These are phyloP conservation scores for Sylvilagus bachmani DNA, from an alignment of 2,113 vertebrate species.

Conservation along the genomic window DNA sequence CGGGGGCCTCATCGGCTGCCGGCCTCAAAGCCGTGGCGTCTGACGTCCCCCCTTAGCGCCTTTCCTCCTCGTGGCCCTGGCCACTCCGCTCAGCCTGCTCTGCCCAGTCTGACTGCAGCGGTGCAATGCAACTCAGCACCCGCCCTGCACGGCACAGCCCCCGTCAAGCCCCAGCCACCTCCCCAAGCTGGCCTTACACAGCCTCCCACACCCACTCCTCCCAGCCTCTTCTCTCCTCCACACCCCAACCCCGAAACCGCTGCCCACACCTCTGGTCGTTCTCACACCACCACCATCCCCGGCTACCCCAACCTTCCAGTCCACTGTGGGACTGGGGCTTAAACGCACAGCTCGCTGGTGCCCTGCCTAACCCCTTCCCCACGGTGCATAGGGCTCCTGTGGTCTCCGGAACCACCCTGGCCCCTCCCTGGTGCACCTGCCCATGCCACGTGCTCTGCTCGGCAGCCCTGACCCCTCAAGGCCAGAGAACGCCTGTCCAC, in stretches of 20 bases:
- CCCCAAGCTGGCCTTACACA: not conserved
- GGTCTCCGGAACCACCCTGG: no score
- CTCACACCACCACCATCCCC: not conserved
- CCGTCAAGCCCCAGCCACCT: not conserved
- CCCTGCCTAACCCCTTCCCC: no score
- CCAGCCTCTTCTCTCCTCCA: not conserved
- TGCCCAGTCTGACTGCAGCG: not conserved
- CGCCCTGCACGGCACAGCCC: rapidly evolving
- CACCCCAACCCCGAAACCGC: no score
- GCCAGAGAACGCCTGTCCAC: no score
- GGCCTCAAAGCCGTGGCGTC: not conserved
- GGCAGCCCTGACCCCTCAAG: no score
- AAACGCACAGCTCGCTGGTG: no score
- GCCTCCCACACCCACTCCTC: no score
- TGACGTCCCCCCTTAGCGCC: not conserved
- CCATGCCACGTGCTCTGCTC: not conserved
- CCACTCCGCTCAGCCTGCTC: not conserved
- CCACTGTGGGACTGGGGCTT: no score
- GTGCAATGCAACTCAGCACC: not conserved
- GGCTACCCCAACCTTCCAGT: no score
- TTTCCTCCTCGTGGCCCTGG: not conserved
- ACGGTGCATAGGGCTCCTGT: no score
- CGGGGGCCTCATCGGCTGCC: not conserved
- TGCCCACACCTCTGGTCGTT: no score
- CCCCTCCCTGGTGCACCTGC: no score